Evolutionary conservation across 1,140 invertebrate genomes (phyloP).

Genomic region (Temnothorax longispinosus): DNA sequence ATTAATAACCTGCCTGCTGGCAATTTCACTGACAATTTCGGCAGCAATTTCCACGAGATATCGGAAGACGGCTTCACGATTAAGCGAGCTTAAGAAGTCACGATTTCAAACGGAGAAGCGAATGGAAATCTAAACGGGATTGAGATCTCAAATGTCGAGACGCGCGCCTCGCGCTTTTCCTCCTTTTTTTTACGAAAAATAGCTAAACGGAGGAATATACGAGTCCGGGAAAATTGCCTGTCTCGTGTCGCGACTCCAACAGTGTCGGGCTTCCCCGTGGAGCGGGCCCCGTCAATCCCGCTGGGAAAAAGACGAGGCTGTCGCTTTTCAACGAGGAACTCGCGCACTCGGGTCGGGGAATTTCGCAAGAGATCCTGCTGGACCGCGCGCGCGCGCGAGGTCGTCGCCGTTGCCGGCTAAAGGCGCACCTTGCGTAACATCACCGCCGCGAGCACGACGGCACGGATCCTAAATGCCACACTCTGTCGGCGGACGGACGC

Average conservation of each 20-base stretch:
- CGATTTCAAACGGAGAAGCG: neutral
- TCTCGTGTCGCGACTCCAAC: neutral
- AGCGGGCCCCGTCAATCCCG: neutral
- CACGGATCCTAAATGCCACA: slow-evolving; percentile 73
- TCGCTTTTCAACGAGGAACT: slow-evolving; percentile 14
- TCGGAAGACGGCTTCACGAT: neutral
- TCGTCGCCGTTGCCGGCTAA: slow-evolving; percentile 64
- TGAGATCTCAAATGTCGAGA: neutral
- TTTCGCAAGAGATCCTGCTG: slow-evolving; percentile 71
- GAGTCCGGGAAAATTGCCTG: neutral
- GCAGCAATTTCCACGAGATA: neutral
- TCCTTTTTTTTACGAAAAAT: neutral
- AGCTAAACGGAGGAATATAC: neutral
- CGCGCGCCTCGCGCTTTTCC: neutral
- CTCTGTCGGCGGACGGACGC: slow-evolving; percentile 39
- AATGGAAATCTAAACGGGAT: neutral
- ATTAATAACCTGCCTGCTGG: slow-evolving; percentile 10
- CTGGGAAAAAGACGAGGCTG: neutral
- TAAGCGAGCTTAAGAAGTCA: neutral
- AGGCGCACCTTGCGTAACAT: slow-evolving; percentile 68
- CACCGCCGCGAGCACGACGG: slow-evolving; percentile 63
- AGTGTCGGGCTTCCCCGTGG: neutral
- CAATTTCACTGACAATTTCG: slow-evolving; percentile 1
- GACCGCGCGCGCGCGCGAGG: slow-evolving; percentile 62
- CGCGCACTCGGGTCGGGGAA: slow-evolving; percentile 45